Evolutionary conservation across 2,797 vertebrate genomes (phyloP).

Genomic region (Coreius guichenoti): DNA sequence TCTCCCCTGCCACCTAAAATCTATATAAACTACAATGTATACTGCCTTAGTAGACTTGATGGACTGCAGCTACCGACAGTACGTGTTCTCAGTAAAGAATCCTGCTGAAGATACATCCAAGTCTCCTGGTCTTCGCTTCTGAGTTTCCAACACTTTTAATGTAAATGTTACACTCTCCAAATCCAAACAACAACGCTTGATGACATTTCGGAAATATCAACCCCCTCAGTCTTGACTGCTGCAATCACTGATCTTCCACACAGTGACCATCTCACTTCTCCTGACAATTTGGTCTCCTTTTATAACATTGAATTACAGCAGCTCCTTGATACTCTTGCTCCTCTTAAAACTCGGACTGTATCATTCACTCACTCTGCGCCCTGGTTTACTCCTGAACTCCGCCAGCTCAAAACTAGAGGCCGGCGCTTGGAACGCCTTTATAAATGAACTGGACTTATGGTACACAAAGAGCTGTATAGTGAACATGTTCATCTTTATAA

Average conservation of each 20-base stretch:
- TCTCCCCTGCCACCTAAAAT: no score
- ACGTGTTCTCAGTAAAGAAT: no score
- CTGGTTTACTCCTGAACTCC: neutral
- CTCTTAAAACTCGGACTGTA: neutral
- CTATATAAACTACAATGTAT: no score
- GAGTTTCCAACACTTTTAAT: no score
- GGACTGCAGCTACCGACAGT: no score
- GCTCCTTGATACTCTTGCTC: neutral
- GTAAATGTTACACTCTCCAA: neutral
- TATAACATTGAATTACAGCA: neutral
- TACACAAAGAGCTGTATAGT: neutral
- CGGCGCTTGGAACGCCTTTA: neutral
- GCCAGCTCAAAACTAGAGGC: neutral
- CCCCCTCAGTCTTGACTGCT: neutral
- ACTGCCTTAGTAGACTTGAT: no score
- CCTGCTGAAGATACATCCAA: no score
- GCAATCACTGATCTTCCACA: neutral
- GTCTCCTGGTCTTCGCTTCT: no score
- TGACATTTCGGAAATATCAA: neutral
- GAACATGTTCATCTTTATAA: neutral
- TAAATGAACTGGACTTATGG: neutral
- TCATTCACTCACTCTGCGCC: neutral
- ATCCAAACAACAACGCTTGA: conserved; percentile 1
- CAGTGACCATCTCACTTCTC: neutral
- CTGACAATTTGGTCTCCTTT: neutral